Conservation (phyloP, 1,140 invertebrate species). For the Dreissena polymorpha region DNA sequence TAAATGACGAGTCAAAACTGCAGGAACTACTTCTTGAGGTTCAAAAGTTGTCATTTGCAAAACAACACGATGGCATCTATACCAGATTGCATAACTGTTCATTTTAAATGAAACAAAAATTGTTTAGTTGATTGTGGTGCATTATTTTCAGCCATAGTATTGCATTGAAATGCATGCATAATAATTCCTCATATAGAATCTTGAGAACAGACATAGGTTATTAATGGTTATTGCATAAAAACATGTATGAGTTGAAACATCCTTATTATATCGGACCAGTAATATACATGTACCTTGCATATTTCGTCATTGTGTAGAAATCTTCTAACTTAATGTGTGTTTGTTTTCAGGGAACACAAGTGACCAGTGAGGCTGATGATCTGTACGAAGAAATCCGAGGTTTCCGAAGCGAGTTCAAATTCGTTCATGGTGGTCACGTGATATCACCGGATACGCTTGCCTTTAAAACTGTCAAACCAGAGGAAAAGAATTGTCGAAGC, state of each 20-base stretch:
- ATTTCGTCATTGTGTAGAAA: no score
- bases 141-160: background rate
- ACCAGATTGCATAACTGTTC: background rate
- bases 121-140: background rate
- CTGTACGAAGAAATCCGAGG: constrained; percentile 37
- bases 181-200: background rate
- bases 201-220: background rate
- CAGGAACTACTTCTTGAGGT: constrained; percentile 27
- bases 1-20: constrained; percentile 40
- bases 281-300: no score
- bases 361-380: constrained; percentile 33
- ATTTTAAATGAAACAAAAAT: background rate
- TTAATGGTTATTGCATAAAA: background rate
- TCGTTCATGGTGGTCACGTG: constrained; percentile 38
- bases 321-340: background rate
- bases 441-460: constrained; percentile 39
- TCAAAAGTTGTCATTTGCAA: background rate
- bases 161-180: background rate
- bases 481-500: constrained; percentile 45
- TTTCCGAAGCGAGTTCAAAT: constrained; percentile 3
- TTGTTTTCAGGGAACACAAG: constrained; percentile 42
- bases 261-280: no score
- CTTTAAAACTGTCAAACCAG: background rate
- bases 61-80: background rate
- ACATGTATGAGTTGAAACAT: no score